These are phyloP conservation scores for Conops quadrifasciatus DNA, from an alignment of 2,888 invertebrate species.

Conservation along the genomic window DNA sequence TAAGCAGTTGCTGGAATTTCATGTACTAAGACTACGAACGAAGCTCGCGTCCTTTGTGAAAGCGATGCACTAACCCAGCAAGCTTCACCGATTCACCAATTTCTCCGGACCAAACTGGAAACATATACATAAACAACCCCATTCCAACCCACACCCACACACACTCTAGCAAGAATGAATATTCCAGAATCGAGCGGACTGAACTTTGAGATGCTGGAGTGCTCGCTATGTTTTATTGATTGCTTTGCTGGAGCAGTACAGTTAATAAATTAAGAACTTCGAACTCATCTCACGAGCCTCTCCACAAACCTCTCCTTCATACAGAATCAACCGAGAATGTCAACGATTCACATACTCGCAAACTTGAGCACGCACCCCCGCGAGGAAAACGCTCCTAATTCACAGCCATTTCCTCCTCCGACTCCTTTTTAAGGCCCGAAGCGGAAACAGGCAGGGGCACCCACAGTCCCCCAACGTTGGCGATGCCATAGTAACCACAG, in stretches of 20 bases:
- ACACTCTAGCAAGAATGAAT: too few relatives aligned
- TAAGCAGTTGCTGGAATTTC: constrained; percentile 15
- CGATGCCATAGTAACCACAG: not conserved
- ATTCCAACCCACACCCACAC: constrained; percentile 35
- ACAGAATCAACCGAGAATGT: not conserved
- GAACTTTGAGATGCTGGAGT: not conserved
- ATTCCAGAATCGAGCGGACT: too few relatives aligned
- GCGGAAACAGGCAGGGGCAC: too few relatives aligned
- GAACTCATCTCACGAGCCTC: constrained; percentile 12
- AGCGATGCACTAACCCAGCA: constrained; percentile 18
- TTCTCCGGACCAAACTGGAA: constrained; percentile 44
- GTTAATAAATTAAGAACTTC: constrained; percentile 44
- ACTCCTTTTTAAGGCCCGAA: not conserved
- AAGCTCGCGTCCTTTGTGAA: constrained; percentile 10
- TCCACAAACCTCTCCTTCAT: not conserved
- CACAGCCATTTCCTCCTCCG: constrained; percentile 15
- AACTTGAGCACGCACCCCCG: not conserved
- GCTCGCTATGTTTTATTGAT: constrained; percentile 30
- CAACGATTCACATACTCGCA: constrained; percentile 18
- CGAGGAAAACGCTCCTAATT: constrained; percentile 4
- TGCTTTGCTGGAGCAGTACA: constrained; percentile 40
- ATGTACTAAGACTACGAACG: constrained; percentile 18
- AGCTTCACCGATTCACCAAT: constrained; percentile 35
- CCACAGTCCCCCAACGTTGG: not conserved
- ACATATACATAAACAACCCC: constrained; percentile 45